Base-by-base conservation (phyloP, 2,888 invertebrate species). In the Cataglyphis albicans region DNA sequence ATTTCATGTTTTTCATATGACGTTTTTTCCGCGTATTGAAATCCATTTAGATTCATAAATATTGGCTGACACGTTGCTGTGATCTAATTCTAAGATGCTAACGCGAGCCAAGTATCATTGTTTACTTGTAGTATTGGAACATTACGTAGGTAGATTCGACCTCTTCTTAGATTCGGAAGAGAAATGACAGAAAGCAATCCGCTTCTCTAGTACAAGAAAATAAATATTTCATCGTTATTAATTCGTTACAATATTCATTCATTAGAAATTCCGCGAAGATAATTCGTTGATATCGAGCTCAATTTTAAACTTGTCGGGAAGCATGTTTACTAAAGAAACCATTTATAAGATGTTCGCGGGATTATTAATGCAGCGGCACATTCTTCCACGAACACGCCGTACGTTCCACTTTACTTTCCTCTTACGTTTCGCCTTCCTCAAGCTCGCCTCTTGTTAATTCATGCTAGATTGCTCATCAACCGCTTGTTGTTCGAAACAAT, bases 391-490 rank as follows among this genome's bases (percentile, higher is more conserved):
- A 74, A 63, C 63, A 64, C 5, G 32, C 21, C 48, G 64, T 44
- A 52, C 67, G 55, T 76, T 10, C 76, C 57, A 76, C 76, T 76
- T 76, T 55, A 29, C 55, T 57, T 32, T 57, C 21, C 32, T 41
- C n/a, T 57, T 76, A 65, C 52, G 6, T 75, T 48, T 75, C 35
- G 32, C 35, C 10, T 64, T 75, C 18, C 64, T 76, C 55, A 41
- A 76, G 38, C 55, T 41, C 12, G 76, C 29, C 38, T 63, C 44
- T 29, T 44, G 41, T 76, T 55, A 41, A 65, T 67, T 41, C 15
- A 55, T 6, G 10, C n/a, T 21, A 32, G 29, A 18, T 35, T n/a
- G 18, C 6, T n/a, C 48, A n/a, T 41, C 55, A 3, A 52, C 6
- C 10, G n/a, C 10, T 67, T 12, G 12, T 18, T 10, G 6, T 18